These are phyloP conservation scores for Apotomis turbidana DNA, from an alignment of 2,888 invertebrate genomes.

Conservation along the genomic window DNA sequence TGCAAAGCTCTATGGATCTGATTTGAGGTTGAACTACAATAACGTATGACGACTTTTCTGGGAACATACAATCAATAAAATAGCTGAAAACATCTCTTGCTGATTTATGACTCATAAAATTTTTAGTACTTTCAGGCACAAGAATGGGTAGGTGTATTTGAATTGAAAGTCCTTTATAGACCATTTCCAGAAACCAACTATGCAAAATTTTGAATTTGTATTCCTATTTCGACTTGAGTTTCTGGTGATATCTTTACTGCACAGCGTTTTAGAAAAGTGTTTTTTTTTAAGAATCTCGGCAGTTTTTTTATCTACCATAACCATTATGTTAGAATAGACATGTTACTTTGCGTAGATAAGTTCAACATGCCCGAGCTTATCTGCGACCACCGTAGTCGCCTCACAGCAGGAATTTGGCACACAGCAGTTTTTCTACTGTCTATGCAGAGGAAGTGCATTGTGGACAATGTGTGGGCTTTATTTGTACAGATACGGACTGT, in stretches of 20 bases:
- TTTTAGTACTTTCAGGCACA: slow-evolving; percentile 30
- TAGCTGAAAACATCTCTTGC: slow-evolving; percentile 29
- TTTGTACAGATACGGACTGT: slow-evolving; percentile 54
- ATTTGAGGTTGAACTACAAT: slow-evolving; percentile 47
- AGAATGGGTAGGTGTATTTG: slow-evolving; percentile 11
- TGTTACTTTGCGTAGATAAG: slow-evolving; percentile 44
- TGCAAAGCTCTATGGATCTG: slow-evolving; percentile 56
- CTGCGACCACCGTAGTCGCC: slow-evolving; percentile 49
- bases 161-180: slow-evolving; percentile 5
- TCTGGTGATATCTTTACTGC: neutral
- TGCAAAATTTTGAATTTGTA: slow-evolving; percentile 8
- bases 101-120: slow-evolving; percentile 38
- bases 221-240: neutral
- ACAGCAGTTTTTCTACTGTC: slow-evolving; percentile 47
- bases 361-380: slow-evolving; percentile 45
- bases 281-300: neutral
- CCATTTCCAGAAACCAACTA: slow-evolving; percentile 20
- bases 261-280: neutral
- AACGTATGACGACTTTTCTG: slow-evolving; percentile 40
- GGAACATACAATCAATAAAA: slow-evolving; percentile 35
- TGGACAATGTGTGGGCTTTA: slow-evolving; percentile 52
- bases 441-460: slow-evolving; percentile 44
- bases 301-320: slow-evolving; percentile 5
- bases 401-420: slow-evolving; percentile 52
- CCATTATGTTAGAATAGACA: slow-evolving; percentile 41